Evolutionary conservation across 2,888 invertebrate species (phyloP).

Genomic region (Lymantria dispar): DNA sequence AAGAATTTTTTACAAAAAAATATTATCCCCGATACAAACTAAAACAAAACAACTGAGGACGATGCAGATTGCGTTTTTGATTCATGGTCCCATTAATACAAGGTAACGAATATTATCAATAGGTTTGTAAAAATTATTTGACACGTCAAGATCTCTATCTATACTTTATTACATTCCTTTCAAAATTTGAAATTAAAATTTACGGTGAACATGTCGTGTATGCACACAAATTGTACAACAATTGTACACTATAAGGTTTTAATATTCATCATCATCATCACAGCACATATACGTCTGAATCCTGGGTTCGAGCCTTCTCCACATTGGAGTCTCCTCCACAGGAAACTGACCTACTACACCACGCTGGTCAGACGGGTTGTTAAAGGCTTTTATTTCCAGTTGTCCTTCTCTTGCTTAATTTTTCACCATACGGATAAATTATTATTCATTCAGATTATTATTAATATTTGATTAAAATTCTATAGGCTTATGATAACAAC

Average conservation of each 20-base stretch:
- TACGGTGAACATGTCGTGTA: constrained; percentile 8
- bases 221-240: constrained; percentile 4
- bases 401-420: no score
- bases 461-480: background rate
- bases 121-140: constrained; percentile 17
- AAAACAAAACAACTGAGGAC: background rate
- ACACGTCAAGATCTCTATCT: constrained; percentile 15
- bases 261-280: no score
- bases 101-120: constrained; percentile 21
- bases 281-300: no score
- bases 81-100: constrained; percentile 10
- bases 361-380: no score
- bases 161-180: constrained; percentile 33
- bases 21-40: background rate
- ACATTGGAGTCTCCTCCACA: no score
- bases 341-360: no score
- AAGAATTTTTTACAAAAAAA: constrained; percentile 13
- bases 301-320: no score
- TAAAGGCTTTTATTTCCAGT: no score
- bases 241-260: constrained; percentile 8
- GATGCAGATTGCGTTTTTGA: constrained; percentile 9
- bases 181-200: constrained; percentile 22
- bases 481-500: background rate
- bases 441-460: no score
- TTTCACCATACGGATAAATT: no score